Evolutionary conservation across 2,888 invertebrate genomes (phyloP).

Genomic region (Anagyrus pseudococci): DNA sequence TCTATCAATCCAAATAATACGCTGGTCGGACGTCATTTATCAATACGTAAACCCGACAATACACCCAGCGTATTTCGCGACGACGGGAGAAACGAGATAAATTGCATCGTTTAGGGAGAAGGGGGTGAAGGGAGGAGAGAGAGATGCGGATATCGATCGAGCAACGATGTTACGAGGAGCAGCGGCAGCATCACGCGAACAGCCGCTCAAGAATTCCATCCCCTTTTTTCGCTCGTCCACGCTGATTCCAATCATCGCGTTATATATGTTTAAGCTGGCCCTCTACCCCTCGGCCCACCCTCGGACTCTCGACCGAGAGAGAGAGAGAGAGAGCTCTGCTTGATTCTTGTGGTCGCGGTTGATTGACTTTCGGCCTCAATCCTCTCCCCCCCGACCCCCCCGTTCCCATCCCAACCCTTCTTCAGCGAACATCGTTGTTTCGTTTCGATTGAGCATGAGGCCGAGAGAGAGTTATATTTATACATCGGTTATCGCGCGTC

Average conservation of each 20-base stretch:
- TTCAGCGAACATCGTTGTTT: constrained; percentile 17
- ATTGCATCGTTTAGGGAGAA: constrained; percentile 1
- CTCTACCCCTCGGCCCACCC: neutral
- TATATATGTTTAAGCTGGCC: constrained; percentile 2
- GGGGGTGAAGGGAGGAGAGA: neutral
- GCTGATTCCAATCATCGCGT: constrained; percentile 23
- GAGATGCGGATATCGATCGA: constrained; percentile 8
- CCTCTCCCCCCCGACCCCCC: neutral
- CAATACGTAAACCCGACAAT: constrained; percentile 5
- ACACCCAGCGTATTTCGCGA: constrained; percentile 4
- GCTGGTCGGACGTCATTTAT: neutral
- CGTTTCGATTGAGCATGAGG: constrained; percentile 6
- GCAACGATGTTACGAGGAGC: neutral
- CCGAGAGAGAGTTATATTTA: neutral
- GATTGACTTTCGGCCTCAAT: constrained; percentile 12
- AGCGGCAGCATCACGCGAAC: constrained; percentile 1
- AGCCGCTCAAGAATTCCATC: constrained; percentile 24
- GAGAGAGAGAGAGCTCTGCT: constrained; percentile 1
- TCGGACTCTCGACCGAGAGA: no score
- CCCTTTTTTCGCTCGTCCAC: constrained; percentile 8
- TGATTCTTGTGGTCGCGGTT: constrained; percentile 19
- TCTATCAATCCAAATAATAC: no score
- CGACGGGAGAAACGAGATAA: constrained; percentile 9
- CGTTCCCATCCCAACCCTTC: no score
- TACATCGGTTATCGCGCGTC: neutral